These are phyloP conservation scores for Cryptomyrus ogoouensis DNA, from an alignment of 2,113 vertebrate genomes.

Conservation along the genomic window DNA sequence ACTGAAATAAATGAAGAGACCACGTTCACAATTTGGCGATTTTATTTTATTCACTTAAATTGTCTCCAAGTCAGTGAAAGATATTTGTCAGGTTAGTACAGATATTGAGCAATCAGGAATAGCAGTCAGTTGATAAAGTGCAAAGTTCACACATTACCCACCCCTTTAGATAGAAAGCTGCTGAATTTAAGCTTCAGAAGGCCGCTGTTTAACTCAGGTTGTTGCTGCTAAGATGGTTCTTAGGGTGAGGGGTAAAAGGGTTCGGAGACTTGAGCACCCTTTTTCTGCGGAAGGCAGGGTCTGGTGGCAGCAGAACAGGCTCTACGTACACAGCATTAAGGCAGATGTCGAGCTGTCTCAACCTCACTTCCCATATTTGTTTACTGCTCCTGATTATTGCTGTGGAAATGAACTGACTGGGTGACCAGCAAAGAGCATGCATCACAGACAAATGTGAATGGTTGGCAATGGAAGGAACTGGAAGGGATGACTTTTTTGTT, in stretches of 20 bases:
- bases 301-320: neutral
- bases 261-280: neutral
- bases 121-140: conserved; percentile 4
- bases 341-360: neutral
- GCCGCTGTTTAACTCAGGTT: neutral
- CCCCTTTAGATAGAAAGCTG: neutral
- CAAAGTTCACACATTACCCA: neutral
- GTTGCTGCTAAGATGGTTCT: neutral
- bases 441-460: neutral
- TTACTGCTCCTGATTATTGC: neutral
- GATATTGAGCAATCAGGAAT: conserved; percentile 17
- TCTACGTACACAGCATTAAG: neutral
- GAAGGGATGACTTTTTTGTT: neutral
- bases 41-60: conserved; percentile 8
- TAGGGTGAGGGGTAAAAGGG: neutral
- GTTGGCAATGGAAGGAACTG: neutral
- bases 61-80: neutral
- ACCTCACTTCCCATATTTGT: neutral
- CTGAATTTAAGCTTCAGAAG: conserved; percentile 1
- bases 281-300: neutral
- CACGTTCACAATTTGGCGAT: neutral
- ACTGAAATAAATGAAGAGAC: neutral
- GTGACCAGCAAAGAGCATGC: neutral
- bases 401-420: neutral
- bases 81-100: conserved; percentile 8